phyloP scores from a whole-genome alignment of 37 sponge, comb jelly and placozoan genomes.

The Agelas oroides region DNA sequence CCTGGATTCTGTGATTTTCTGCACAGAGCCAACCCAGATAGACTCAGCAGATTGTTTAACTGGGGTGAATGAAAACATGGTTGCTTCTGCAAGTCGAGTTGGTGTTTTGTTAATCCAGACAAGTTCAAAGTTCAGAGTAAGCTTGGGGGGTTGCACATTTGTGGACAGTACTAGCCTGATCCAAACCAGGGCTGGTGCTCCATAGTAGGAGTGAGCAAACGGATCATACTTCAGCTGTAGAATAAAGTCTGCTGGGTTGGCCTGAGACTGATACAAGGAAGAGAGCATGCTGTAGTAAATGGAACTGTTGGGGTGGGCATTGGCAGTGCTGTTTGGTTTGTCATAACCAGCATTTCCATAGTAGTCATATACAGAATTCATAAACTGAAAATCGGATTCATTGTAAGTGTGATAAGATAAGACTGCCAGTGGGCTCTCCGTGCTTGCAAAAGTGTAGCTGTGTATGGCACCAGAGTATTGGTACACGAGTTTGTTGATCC shows the following conservation, averaged over 20 bases:
- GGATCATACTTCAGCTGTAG: slow-evolving; percentile 17
- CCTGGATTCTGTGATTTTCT: neutral
- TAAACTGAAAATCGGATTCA: slow-evolving; percentile 60
- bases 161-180: slow-evolving; percentile 14
- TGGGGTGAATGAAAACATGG: slow-evolving; percentile 70
- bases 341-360: slow-evolving; percentile 72
- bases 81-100: slow-evolving; percentile 70
- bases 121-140: slow-evolving; percentile 37
- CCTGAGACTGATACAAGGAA: slow-evolving; percentile 18
- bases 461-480: neutral
- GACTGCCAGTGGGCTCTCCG: neutral
- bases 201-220: slow-evolving; percentile 47
- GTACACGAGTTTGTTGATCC: neutral
- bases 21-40: neutral
- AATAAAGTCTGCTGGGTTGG: slow-evolving; percentile 1
- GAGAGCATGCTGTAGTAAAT: neutral
- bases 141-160: neutral
- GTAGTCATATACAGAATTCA: slow-evolving; percentile 41
- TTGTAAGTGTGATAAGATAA: slow-evolving; percentile 74
- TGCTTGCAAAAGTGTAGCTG: slow-evolving; percentile 36
- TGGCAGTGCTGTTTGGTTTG: slow-evolving; percentile 60
- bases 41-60: neutral
- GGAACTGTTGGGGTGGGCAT: slow-evolving; percentile 55
- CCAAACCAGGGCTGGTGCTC: slow-evolving; percentile 59
- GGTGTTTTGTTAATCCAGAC: slow-evolving; percentile 57